Base-by-base conservation (phyloP, 2,113 vertebrate species). In the Edolisoma coerulescens region DNA sequence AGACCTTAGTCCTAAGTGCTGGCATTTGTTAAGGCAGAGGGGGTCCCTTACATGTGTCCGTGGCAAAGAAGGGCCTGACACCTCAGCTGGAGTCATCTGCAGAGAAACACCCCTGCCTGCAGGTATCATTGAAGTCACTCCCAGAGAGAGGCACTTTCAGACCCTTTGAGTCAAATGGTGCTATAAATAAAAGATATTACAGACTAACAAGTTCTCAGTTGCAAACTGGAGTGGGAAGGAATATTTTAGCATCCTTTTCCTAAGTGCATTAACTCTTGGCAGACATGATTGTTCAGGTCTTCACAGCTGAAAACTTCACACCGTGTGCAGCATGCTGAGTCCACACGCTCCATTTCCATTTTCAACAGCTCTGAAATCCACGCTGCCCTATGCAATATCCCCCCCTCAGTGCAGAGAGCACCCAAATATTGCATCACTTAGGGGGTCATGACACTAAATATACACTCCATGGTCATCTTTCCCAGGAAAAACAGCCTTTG, bases 121-220 rank as follows among this genome's bases (percentile, higher is more conserved):
- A 86, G 28, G 39, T 93, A 78, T 67, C 60, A 44, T 1, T 90
- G 83, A 84, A 93, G 37, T 54, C 20, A 84, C 76, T 92, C 69
- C 37, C 32, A 56, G 60, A 44, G 4, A 89, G 52, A 95, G 41
- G 28, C 41, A 64, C 32, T 93, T 75, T 49, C 52, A 60, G 64
- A 94, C 63, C 45, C 47, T 93, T 64, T 86, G 44, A 94, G 90
- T 60, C 9, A 35, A 92, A 94, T 92, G n/a, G 79, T 37, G 6
- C 83, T 94, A 94, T 96, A 97, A 96, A 96, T 96, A 96, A 94
- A 94, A 90, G 63, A 91, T 75, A 92, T 71, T 96, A 78, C 88
- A 67, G 83, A 69, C 79, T 92, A 92, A 59, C 93, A 84, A 90
- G 90, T 93, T 96, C 92, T 96, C 79, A 22, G 83, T 32, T 84